Conservation (phyloP, 2,888 invertebrate species). For the Campaea margaritaria region DNA sequence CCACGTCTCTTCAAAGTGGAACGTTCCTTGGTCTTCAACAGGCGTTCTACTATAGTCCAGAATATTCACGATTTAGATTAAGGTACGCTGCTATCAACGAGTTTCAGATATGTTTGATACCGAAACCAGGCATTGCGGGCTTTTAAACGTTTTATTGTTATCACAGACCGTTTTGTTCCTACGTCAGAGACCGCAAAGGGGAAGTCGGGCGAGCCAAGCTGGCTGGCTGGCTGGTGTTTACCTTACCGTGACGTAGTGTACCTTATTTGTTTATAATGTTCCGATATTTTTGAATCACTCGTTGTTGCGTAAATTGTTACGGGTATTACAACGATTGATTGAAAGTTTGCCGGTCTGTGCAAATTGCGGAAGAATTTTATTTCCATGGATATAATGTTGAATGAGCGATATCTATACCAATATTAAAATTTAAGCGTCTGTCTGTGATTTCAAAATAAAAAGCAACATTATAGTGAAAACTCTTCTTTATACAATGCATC, state of each 20-base stretch:
- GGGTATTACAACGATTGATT: slow-evolving; percentile 17
- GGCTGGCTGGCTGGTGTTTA: slow-evolving; percentile 50
- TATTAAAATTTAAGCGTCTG: no score
- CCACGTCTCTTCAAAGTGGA: background rate
- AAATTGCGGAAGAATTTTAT: slow-evolving; percentile 10
- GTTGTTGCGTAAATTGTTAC: slow-evolving; percentile 6
- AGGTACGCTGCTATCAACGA: slow-evolving; percentile 32
- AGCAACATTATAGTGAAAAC: no score
- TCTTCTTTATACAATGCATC: no score
- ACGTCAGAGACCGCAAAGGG: slow-evolving; percentile 48
- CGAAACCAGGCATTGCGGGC: slow-evolving; percentile 38
- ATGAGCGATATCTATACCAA: no score
- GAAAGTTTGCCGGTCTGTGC: slow-evolving; percentile 10
- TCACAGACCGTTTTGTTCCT: slow-evolving; percentile 45
- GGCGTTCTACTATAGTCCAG: background rate
- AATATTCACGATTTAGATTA: background rate
- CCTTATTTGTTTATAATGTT: slow-evolving; percentile 7
- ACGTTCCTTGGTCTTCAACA: background rate
- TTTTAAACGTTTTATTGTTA: slow-evolving; percentile 61
- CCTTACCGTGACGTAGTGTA: slow-evolving; percentile 31
- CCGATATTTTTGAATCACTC: slow-evolving; percentile 17
- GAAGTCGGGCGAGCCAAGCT: slow-evolving; percentile 45
- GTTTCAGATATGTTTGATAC: slow-evolving; percentile 48
- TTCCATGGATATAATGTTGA: slow-evolving; percentile 27
- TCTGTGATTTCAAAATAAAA: no score